Evolutionary conservation across 2,797 vertebrate genomes (phyloP).

Genomic region (Vespertilio murinus): DNA sequence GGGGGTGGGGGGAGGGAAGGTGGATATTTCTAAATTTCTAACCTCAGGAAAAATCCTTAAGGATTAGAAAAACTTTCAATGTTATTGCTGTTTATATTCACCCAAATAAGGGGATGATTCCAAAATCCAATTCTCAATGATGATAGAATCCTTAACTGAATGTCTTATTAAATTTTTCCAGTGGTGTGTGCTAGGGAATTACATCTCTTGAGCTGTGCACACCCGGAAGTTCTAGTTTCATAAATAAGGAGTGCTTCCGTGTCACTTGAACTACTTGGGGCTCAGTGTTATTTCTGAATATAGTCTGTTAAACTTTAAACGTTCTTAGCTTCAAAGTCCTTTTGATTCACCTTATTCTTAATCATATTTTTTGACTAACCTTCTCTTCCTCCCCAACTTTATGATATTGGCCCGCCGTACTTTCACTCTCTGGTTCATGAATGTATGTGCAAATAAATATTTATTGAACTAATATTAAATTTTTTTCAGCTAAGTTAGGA

Average conservation of each 20-base stretch:
- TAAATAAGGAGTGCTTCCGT: constrained; percentile 92
- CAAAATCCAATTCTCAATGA: constrained; percentile 58
- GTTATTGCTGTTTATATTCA: constrained; percentile 63
- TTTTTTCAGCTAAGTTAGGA: constrained; percentile 82
- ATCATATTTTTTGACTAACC: constrained; percentile 74
- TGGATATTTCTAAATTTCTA: constrained; percentile 17
- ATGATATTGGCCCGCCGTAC: constrained; percentile 76
- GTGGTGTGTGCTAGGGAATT: constrained; percentile 49
- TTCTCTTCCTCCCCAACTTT: constrained; percentile 71
- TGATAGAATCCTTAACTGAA: constrained; percentile 43
- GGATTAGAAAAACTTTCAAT: background rate
- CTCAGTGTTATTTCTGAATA: constrained; percentile 89
- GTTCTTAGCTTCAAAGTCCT: constrained; percentile 86
- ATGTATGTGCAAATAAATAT: constrained; percentile 86
- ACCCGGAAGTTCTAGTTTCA: constrained; percentile 79
- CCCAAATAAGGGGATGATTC: constrained; percentile 18
- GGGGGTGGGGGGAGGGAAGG: background rate
- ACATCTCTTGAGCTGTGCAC: constrained; percentile 75
- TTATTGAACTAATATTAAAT: constrained; percentile 80
- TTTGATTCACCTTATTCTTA: constrained; percentile 86
- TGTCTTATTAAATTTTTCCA: constrained; percentile 32
- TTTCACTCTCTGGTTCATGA: constrained; percentile 82
- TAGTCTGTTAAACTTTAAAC: constrained; percentile 89
- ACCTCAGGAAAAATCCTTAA: constrained; percentile 30
- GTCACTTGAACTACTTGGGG: constrained; percentile 91